phyloP scores from a whole-genome alignment of 2,113 vertebrate species.

The Acrocephalus arundinaceus region DNA sequence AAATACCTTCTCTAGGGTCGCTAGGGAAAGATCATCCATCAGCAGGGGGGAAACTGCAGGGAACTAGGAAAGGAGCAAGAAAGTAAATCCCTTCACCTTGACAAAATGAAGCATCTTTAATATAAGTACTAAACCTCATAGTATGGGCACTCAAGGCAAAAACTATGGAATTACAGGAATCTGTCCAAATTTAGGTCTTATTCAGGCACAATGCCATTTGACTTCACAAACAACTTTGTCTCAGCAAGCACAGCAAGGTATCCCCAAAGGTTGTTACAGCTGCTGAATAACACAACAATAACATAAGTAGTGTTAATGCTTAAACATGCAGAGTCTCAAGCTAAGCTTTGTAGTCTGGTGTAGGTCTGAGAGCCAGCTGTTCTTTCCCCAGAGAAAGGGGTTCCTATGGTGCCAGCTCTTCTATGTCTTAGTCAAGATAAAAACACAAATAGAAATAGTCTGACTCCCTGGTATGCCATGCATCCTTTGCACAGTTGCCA shows the following conservation, averaged over 20 bases:
- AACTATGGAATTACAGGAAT: not conserved
- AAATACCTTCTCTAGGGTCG: conserved; percentile 30
- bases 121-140: not conserved
- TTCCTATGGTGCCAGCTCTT: not conserved
- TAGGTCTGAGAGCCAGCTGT: not conserved
- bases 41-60: conserved; percentile 24
- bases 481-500: not conserved
- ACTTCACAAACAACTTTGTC: not conserved
- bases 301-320: not conserved
- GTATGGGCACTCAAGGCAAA: not conserved
- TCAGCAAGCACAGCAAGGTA: not conserved
- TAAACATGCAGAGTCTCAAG: not conserved
- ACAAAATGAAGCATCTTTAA: conserved; percentile 7
- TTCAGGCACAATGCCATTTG: not conserved
- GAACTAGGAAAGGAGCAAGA: not conserved
- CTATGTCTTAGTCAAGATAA: not conserved
- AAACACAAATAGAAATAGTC: not conserved
- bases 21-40: conserved; percentile 39
- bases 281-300: not conserved
- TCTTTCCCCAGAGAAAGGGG: not conserved
- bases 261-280: not conserved
- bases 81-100: conserved; percentile 24
- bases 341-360: not conserved
- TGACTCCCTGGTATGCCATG: not conserved
- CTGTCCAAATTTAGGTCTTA: not conserved